Evolutionary conservation across 2,888 invertebrate genomes (phyloP), one percentile per base, ranked within the genome.

Genomic region (Cremastinae sp.): DNA sequence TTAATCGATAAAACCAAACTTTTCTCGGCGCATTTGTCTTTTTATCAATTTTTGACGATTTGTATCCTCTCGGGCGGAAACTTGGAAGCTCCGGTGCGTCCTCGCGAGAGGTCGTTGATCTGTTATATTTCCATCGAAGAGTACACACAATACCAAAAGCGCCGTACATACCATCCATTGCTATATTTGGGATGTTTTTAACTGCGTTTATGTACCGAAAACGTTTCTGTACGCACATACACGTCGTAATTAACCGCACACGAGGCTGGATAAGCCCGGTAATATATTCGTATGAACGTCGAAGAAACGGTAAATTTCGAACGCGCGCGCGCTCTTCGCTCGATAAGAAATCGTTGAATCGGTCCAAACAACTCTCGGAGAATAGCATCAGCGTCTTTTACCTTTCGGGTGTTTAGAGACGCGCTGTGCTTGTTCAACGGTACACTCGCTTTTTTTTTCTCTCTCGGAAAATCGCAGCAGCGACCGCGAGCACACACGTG

Each of bases 311-410:
- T 70, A 70, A 70, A 70, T 41, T 54, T 70, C 22, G 51, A 59
- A 51, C 49, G 36, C 53, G 36, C 54, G 4, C 14, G 36, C 53
- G 41, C 3, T 59, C 38, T 20, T 61, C 43, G 53, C 45, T 53
- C 70, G 70, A 70, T 70, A 70, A 70, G 62, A 54, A 70, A 70
- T 70, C 70, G 61, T 54, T 62, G 70, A 70, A 62, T 70, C 62
- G 54, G 54, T 28, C 70, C 58, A 54, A 70, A 54, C 61, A 51
- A 10, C 59, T 41, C 18, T 41, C 18, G 16, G 41, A 41, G 59
- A 51, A 69, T 28, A 34, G 53, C 47, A 45, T 2, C 16, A 45
- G n/a, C 45, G 7, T 41, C 12, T 59, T 43, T 64, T 64, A 54
- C 49, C 54, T 49, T 47, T 14, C 14, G 64, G 54, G 54, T 56